Base-by-base conservation (phyloP, 92 coral and sea anemone genomes). In the Epizoanthus ramosus region DNA sequence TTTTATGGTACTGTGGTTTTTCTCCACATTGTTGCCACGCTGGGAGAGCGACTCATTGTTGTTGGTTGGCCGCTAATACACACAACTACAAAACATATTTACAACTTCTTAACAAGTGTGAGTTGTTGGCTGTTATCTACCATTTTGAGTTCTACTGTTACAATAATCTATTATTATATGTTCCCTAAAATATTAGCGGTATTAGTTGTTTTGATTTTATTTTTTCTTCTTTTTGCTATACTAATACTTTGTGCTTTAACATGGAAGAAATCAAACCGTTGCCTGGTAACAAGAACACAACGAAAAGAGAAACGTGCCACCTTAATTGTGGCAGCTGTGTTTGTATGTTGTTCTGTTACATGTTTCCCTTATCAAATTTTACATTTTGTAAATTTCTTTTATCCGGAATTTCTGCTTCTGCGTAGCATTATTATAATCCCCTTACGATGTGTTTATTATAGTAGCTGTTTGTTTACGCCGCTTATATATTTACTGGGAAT, bases 331-430 rank as follows among this genome's bases (percentile, higher is more conserved):
- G 23, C 17, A 8, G 23, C 39, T 8, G 65, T 56, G 18, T 56
- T 74, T 17, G 45, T 43, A 4, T 24, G 63, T 18, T 54, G 56
- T 56, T 74, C 63, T 56, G 25, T 74, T 6, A 54, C 79, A 2
- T 13, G 8, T 56, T 56, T 74, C 3, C 79, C 79, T 19, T 74
- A 54, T 15, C 79, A 74, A 23, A 63, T 74, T 74, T 74, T 74
- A 53, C 61, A 50, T 28, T 56, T 74, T 56, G 79, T 23, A 47
- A 63, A 31, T 74, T 74, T 54, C 79, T 74, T 74, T 74, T 56
- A 56, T 25, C 79, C 79, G n/a, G 63, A 74, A 8, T 15, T 56
- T 41, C 75, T n/a, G 39, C 54, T 71, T 74, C 2, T 74, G 19
- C 63, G 63, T 3, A 56, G 65, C 65, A 74, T 63, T 17, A 10